Evolutionary conservation across 1,140 invertebrate species (phyloP), one percentile per base, ranked within the genome.

Genomic region (Cecropterus lyciades): DNA sequence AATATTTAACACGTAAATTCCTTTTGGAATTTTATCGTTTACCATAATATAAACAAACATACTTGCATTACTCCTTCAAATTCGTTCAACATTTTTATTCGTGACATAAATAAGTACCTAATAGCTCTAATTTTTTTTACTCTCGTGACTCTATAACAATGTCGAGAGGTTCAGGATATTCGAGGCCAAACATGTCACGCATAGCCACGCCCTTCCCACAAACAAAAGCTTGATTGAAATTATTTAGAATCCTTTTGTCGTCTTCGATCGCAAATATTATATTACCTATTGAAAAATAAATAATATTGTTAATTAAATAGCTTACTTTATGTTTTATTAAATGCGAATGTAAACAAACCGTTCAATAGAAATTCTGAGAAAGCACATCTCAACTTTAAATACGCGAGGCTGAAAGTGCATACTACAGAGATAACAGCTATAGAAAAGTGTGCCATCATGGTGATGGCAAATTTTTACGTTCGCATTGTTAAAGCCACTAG

Each of bases 401-500:
- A 2, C 55, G 17, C 40, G 37, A 9, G 33, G 13, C 13, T 48
- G 49, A 15, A 52, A 53, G 45, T 62, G 49, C 37, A 69, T 55
- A 62, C 57, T 72, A 67, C 56, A 46, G 33, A 68, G 71, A 73
- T 74, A 70, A 74, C 60, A 68, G 68, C 68, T 70, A 70, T n/a
- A 66, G 69, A 70, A 72, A 79, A 76, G 73, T 77, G 70, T 83
- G 68, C 73, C 79, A 81, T 80, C 72, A 75, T 70, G 48, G 64
- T 69, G 55, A 74, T 77, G 48, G 75, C 65, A 70, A 69, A 69
- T 78, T 76, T 73, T 67, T 74, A 77, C 73, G 73, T 53, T 72
- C 62, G 57, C 59, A 83, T 80, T 78, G 79, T 82, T 77, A 71
- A 70, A 80, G 73, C 68, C 74, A 79, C 75, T 79, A 77, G 80